These are phyloP conservation scores for Phrynocephalus versicolor DNA, from an alignment of 2,113 vertebrate genomes.

Conservation along the genomic window DNA sequence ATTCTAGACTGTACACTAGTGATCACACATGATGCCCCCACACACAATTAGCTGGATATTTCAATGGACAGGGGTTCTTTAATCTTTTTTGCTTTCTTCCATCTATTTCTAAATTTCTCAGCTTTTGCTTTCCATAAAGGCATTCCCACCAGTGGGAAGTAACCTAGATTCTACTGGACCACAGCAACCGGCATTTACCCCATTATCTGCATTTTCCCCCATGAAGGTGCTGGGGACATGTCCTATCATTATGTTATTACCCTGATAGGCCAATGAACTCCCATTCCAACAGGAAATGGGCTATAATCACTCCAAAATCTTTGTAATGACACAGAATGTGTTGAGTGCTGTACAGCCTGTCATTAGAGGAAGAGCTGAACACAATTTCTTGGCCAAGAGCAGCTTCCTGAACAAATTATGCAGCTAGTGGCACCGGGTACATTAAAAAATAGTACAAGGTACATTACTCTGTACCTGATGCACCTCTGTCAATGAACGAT, in stretches of 20 bases:
- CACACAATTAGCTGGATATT: neutral
- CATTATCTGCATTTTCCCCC: neutral
- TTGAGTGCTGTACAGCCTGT: too few relatives aligned
- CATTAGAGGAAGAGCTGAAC: neutral
- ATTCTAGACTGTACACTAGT: neutral
- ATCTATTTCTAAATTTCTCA: too few relatives aligned
- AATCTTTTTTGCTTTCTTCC: neutral
- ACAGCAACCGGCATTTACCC: too few relatives aligned
- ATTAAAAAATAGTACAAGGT: too few relatives aligned
- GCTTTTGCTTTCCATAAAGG: neutral
- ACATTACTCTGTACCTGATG: neutral
- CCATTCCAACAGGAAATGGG: neutral
- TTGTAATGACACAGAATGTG: too few relatives aligned
- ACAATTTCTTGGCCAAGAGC: neutral
- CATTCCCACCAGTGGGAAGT: neutral
- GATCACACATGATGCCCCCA: neutral
- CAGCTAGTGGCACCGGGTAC: too few relatives aligned
- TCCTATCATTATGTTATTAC: neutral
- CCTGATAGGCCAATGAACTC: neutral
- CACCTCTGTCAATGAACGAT: neutral
- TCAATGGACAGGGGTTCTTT: neutral
- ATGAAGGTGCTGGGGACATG: neutral
- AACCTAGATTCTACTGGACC: neutral
- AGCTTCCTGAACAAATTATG: neutral
- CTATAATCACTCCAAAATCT: too few relatives aligned